phyloP scores from a whole-genome alignment of 2,113 vertebrate species.

The Alligator mississippiensis region DNA sequence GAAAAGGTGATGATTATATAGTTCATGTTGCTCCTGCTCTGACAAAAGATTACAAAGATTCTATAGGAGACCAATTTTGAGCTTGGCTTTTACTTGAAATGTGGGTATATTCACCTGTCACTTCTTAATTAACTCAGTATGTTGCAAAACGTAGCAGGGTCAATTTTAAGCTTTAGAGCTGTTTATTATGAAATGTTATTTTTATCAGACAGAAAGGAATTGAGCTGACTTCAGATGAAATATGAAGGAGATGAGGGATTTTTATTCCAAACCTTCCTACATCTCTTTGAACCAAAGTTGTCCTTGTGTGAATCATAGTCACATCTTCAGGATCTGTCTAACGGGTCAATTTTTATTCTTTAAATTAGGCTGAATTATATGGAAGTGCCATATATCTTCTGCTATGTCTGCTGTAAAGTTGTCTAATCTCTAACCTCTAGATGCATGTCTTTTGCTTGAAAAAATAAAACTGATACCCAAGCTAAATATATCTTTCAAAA shows the following conservation, averaged over 20 bases:
- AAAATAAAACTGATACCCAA: constrained; percentile 60
- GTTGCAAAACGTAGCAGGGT: not conserved
- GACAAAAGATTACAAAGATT: not conserved
- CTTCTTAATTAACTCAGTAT: not conserved
- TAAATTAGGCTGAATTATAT: constrained; percentile 2
- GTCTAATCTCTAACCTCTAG: constrained; percentile 49
- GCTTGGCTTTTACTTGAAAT: not conserved
- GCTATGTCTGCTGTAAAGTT: constrained; percentile 33
- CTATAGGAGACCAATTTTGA: not conserved
- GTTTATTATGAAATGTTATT: not conserved
- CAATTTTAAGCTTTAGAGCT: not conserved
- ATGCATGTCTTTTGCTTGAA: constrained; percentile 31
- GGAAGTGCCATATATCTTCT: constrained; percentile 23
- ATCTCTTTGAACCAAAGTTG: constrained; percentile 4
- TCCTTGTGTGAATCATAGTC: not conserved
- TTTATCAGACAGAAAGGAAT: not conserved
- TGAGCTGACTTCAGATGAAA: not conserved
- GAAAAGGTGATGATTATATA: not conserved
- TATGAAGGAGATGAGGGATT: not conserved
- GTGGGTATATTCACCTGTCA: not conserved
- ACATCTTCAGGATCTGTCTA: constrained; percentile 35
- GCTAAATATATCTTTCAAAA: constrained; percentile 72
- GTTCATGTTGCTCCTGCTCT: not conserved
- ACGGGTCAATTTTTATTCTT: constrained; percentile 33
- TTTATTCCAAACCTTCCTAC: constrained; percentile 11